phyloP scores from a whole-genome alignment of 2,797 vertebrate species.

The Lemur catta region DNA sequence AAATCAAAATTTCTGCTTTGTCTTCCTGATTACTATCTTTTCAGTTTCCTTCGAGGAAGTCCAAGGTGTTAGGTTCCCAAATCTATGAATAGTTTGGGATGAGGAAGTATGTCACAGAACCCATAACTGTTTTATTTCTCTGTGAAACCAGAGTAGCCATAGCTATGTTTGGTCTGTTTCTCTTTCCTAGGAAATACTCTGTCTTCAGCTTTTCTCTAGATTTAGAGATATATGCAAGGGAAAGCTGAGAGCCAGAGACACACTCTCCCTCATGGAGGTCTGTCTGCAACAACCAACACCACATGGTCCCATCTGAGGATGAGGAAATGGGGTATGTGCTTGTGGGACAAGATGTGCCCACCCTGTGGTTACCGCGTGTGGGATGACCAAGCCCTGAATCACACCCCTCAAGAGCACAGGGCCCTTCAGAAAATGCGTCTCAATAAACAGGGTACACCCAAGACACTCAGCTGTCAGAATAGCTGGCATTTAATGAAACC shows the following conservation, averaged over 20 bases:
- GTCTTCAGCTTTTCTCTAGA: neutral
- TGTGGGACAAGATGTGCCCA: neutral
- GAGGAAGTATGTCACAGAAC: neutral
- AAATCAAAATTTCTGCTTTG: slow-evolving; percentile 55
- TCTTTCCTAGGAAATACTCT: neutral
- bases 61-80: neutral
- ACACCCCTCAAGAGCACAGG: neutral
- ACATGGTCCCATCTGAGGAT: neutral
- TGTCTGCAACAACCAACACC: neutral
- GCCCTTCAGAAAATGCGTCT: neutral
- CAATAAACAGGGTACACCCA: neutral
- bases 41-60: neutral
- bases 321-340: neutral
- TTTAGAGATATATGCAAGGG: neutral
- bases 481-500: neutral
- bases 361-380: neutral
- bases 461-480: neutral
- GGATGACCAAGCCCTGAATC: neutral
- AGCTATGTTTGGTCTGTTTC: neutral
- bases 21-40: neutral
- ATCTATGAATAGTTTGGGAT: neutral
- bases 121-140: neutral
- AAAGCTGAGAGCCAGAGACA: neutral
- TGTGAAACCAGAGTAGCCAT: neutral
- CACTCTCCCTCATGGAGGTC: neutral